These are phyloP conservation scores for Ceratosolen fusciceps DNA, from an alignment of 1,140 invertebrate species.

Conservation along the genomic window DNA sequence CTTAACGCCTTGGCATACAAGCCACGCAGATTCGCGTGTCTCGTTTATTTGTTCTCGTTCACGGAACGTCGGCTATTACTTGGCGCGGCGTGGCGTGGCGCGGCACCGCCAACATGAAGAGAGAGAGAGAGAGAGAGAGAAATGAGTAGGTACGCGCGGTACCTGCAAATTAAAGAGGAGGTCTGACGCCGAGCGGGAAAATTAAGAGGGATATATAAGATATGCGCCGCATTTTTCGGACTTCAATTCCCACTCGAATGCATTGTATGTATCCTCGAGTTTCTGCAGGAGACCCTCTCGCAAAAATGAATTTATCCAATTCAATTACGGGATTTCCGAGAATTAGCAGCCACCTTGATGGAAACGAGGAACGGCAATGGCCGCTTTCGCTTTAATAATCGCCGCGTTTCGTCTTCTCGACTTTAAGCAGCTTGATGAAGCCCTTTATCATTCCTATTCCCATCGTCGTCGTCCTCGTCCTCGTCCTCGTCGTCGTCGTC, in stretches of 20 bases:
- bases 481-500: too few relatives aligned
- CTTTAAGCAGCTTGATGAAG: too few relatives aligned
- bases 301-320: constrained; percentile 43
- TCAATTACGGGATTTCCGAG: constrained; percentile 40
- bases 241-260: constrained; percentile 23
- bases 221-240: constrained; percentile 15
- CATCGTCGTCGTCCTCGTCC: too few relatives aligned
- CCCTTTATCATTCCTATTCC: too few relatives aligned
- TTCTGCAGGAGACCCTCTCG: background rate
- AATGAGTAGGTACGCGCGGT: constrained; percentile 37
- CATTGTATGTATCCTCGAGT: background rate
- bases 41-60: constrained; percentile 39
- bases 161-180: constrained; percentile 43
- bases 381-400: background rate
- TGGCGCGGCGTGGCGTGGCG: background rate
- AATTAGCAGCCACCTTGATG: constrained; percentile 1
- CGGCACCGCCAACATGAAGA: constrained; percentile 5
- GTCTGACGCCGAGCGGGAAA: constrained; percentile 31
- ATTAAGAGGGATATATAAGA: constrained; percentile 44
- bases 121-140: constrained; percentile 3
- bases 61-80: constrained; percentile 31
- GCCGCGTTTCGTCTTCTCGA: too few relatives aligned
- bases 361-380: background rate
- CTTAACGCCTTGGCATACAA: background rate
- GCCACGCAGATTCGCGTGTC: background rate